Evolutionary conservation across 2,888 invertebrate genomes (phyloP).

Genomic region (Cryptus armator): DNA sequence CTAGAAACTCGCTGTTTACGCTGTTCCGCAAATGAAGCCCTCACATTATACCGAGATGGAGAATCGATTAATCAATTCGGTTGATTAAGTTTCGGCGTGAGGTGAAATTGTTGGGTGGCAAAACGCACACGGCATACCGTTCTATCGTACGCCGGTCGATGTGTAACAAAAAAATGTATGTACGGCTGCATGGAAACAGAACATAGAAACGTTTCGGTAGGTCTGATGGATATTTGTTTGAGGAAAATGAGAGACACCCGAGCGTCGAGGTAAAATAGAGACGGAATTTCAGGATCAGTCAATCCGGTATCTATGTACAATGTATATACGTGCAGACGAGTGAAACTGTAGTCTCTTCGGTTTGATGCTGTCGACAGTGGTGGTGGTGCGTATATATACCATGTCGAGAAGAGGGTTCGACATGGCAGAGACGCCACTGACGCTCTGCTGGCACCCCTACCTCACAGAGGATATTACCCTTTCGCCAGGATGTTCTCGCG

Average conservation of each 20-base stretch:
- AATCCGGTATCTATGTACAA: neutral
- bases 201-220: neutral
- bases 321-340: neutral
- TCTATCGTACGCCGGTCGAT: neutral
- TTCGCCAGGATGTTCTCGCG: conserved; percentile 59
- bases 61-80: conserved; percentile 56
- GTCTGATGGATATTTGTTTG: conserved; percentile 4
- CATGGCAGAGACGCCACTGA: conserved; percentile 25
- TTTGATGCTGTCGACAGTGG: conserved; percentile 8
- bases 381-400: neutral
- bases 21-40: conserved; percentile 55
- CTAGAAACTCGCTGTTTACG: conserved; percentile 55
- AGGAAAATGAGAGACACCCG: conserved; percentile 12
- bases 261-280: conserved; percentile 15
- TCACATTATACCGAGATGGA: conserved; percentile 44
- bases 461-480: conserved; percentile 63
- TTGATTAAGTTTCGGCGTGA: conserved; percentile 27
- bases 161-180: no score
- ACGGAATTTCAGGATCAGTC: conserved; percentile 14
- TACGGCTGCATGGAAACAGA: neutral
- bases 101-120: neutral
- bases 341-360: conserved; percentile 4
- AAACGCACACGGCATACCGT: neutral
- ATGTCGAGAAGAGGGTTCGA: conserved; percentile 39
- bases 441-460: conserved; percentile 27